These are phyloP conservation scores for Bicyclus anynana DNA, from an alignment of 1,140 invertebrate species.

Conservation along the genomic window DNA sequence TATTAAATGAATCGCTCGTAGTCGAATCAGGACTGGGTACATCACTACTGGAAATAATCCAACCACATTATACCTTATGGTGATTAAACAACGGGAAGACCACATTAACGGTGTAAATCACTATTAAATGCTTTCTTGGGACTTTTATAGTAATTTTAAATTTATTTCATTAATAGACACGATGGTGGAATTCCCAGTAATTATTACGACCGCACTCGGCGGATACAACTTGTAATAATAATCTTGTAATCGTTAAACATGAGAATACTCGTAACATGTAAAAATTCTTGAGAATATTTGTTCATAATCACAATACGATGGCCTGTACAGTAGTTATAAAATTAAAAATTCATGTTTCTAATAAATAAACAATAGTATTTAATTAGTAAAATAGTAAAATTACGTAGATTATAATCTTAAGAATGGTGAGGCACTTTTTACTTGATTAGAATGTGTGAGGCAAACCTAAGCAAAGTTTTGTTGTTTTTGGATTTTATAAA, in stretches of 20 bases:
- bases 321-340: too few relatives aligned
- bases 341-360: too few relatives aligned
- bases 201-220: background rate
- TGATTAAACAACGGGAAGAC: constrained; percentile 1
- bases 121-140: constrained; percentile 12
- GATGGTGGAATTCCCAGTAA: background rate
- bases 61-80: background rate
- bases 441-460: too few relatives aligned
- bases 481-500: too few relatives aligned
- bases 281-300: background rate
- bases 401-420: too few relatives aligned
- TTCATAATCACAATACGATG: too few relatives aligned
- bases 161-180: constrained; percentile 12
- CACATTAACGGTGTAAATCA: constrained; percentile 11
- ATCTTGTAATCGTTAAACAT: background rate
- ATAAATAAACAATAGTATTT: too few relatives aligned
- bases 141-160: constrained; percentile 17
- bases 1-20: too few relatives aligned
- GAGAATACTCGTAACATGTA: background rate
- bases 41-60: background rate
- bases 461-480: too few relatives aligned
- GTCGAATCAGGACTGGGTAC: background rate
- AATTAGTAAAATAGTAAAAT: too few relatives aligned
- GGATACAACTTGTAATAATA: background rate
- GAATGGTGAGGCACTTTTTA: too few relatives aligned